A percentile compares a stretch with the other conserved stretches of the same genome.
Conservation (phyloP, 1,140 invertebrate genomes). For the Whitmania pigra region DNA sequence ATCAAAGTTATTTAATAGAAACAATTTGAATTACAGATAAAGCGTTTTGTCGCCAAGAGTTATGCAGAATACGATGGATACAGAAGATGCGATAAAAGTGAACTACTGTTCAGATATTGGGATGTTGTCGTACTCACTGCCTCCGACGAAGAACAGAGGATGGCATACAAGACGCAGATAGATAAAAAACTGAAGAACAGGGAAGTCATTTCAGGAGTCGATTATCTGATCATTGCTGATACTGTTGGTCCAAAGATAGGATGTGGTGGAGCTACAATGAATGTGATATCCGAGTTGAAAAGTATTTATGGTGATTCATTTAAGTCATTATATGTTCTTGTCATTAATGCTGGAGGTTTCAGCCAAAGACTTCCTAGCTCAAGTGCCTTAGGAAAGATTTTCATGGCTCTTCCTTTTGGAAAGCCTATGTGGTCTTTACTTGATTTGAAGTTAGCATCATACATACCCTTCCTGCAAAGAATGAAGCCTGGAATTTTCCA, state of each 20-base stretch:
- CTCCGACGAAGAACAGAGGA: slow-evolving; percentile 37
- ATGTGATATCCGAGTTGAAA: slow-evolving; percentile 34
- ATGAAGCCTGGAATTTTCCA: slow-evolving; percentile 45
- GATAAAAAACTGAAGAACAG: slow-evolving; percentile 31
- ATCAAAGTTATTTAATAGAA: background rate
- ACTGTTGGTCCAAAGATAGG: slow-evolving; percentile 41
- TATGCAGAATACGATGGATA: slow-evolving; percentile 1
- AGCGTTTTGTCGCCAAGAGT: background rate
- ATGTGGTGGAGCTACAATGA: slow-evolving; percentile 44
- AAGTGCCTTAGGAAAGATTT: slow-evolving; percentile 44
- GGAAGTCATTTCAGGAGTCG: slow-evolving; percentile 34
- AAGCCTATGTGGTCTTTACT: slow-evolving; percentile 35
- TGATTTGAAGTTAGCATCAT: slow-evolving; percentile 44
- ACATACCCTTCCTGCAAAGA: slow-evolving; percentile 39
- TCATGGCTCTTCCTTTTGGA: slow-evolving; percentile 38
- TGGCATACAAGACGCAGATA: slow-evolving; percentile 39
- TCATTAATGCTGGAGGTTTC: slow-evolving; percentile 46
- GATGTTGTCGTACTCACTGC: slow-evolving; percentile 43
- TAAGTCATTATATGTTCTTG: slow-evolving; percentile 33
- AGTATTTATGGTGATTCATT: slow-evolving; percentile 33
- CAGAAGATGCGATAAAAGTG: slow-evolving; percentile 1
- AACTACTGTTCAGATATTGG: slow-evolving; percentile 34
- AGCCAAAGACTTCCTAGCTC: slow-evolving; percentile 45
- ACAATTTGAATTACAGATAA: background rate
- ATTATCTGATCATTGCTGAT: slow-evolving; percentile 37